Evolutionary conservation across 2,888 invertebrate species (phyloP), one percentile per base, ranked within the genome.

Genomic region (Spisula solida): DNA sequence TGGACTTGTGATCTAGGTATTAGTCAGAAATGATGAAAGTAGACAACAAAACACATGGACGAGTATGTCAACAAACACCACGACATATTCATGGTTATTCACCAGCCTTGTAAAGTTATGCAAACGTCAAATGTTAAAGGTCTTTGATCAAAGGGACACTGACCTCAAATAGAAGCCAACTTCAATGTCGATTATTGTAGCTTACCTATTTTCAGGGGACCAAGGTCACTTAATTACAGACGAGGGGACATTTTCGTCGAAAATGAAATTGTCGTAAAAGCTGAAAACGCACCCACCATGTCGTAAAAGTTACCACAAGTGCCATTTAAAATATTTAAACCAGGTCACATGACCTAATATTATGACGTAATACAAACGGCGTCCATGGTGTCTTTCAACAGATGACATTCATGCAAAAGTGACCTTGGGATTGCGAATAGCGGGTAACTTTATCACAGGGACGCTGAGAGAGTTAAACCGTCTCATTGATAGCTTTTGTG

Each of bases 151-250:
- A 66, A 25, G 60, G 6, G 25, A 66, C 60, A n/a, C 25, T 66
- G 60, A 66, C 60, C 60, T 25, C 60, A 25, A 66, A 25, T 25
- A 25, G 25, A 66, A 66, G 25, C 8, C n/a, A n/a, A 6, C 6
- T 12, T 66, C 25, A 66, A 66, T 66, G n/a, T 66, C 60, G 60
- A 66, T 66, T 66, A 51, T 47, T 31, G 47, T 29, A n/a, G 34
- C 51, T 75, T 84, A 84, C 84, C 47, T 84, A 84, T 78, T 84
- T 55, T 20, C n/a, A 75, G 84, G 31, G 29, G 31, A 84, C 31
- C 75, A 84, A 84, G 84, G 84, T 84, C 84, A 78, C n/a, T 5
- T 84, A 84, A 84, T 84, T 75, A 84, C 34, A 84, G 84, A 18
- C 75, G 5, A 29, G 10, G 18, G 55, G 25, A 48, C 29, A 31